These are phyloP conservation scores for Cryptocephalus moraei DNA, from an alignment of 2,888 invertebrate species.

Conservation along the genomic window DNA sequence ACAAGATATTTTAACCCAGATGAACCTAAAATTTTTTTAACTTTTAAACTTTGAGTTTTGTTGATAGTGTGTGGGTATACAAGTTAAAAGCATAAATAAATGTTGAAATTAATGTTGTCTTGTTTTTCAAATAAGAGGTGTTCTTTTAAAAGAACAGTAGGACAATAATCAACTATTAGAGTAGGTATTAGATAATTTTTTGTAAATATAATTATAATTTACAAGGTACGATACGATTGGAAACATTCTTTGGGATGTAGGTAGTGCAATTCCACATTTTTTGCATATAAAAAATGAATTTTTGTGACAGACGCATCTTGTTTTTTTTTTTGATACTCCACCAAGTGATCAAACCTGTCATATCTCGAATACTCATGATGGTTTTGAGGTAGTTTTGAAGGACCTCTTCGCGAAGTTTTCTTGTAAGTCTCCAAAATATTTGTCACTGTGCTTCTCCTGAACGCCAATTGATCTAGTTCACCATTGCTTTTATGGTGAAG, in stretches of 20 bases:
- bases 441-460: not conserved
- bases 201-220: not conserved
- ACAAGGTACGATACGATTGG: not conserved
- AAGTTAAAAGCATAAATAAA: too few species aligned
- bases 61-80: too few species aligned
- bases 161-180: not conserved
- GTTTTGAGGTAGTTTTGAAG: not conserved
- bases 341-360: not conserved
- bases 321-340: conserved; percentile 1
- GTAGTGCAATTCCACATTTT: conserved; percentile 2
- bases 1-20: too few species aligned
- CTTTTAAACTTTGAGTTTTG: too few species aligned
- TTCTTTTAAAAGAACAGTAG: conserved; percentile 4
- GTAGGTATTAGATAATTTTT: not conserved
- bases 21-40: too few species aligned
- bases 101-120: too few species aligned
- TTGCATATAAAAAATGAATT: conserved; percentile 1
- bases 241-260: conserved; percentile 1
- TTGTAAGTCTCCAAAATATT: not conserved
- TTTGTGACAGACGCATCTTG: conserved; percentile 2
- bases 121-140: conserved; percentile 2
- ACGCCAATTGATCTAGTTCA: not conserved
- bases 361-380: not conserved
- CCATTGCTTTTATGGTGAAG: not conserved
- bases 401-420: not conserved